Evolutionary conservation across 2,113 vertebrate species (phyloP).

Genomic region (Cyrtonyx montezumae): DNA sequence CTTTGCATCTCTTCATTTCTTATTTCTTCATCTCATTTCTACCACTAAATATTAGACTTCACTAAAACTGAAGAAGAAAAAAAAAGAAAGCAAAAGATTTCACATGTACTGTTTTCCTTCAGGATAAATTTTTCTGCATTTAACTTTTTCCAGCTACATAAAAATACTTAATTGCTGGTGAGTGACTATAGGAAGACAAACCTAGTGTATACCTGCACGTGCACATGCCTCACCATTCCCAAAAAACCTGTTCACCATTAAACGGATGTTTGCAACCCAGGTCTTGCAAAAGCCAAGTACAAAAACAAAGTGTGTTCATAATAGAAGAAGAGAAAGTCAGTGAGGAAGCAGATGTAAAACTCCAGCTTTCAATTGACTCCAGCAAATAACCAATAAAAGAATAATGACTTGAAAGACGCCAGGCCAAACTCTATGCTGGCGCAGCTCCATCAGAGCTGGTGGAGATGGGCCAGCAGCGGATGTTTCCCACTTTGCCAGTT

Average conservation of each 20-base stretch:
- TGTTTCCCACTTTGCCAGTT: slow-evolving; percentile 45
- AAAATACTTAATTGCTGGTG: background rate
- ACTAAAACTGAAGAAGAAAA: background rate
- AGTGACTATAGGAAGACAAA: background rate
- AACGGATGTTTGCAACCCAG: background rate
- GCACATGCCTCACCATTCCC: rapidly evolving
- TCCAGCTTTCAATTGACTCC: background rate
- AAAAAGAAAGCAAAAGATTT: background rate
- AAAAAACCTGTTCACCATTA: background rate
- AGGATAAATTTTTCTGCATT: background rate
- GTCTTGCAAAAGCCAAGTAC: background rate
- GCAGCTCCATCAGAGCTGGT: background rate
- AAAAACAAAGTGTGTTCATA: background rate
- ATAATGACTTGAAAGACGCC: background rate
- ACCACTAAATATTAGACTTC: background rate
- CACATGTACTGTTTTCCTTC: background rate
- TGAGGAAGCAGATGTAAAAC: background rate
- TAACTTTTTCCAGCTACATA: background rate
- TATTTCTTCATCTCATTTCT: background rate
- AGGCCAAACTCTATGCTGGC: background rate
- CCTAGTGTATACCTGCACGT: rapidly evolving
- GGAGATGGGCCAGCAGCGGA: slow-evolving; percentile 18
- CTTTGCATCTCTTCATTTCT: background rate
- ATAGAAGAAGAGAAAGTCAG: background rate
- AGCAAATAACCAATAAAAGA: slow-evolving; percentile 38